These are phyloP conservation scores for Eudasyphora cyanicolor DNA, from an alignment of 2,888 invertebrate genomes.

Conservation along the genomic window DNA sequence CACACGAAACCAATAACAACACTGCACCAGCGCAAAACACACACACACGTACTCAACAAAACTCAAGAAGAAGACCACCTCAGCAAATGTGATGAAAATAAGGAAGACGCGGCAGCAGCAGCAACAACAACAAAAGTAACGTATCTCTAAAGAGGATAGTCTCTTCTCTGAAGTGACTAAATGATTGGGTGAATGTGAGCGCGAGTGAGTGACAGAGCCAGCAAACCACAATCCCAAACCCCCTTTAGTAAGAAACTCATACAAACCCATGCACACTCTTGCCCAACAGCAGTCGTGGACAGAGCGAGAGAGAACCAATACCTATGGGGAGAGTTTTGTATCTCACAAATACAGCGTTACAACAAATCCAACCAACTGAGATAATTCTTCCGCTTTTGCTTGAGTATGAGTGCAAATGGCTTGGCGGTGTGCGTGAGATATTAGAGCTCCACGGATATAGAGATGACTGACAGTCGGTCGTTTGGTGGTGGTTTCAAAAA, in stretches of 20 bases:
- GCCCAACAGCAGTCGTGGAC: conserved; percentile 21
- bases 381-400: neutral
- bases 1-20: conserved; percentile 10
- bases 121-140: conserved; percentile 38
- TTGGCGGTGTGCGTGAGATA: neutral
- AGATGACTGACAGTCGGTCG: no score
- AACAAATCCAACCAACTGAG: neutral
- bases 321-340: neutral
- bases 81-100: conserved; percentile 1
- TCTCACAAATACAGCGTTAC: neutral
- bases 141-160: conserved; percentile 61
- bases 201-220: conserved; percentile 55
- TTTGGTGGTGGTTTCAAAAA: neutral
- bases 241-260: conserved; percentile 6
- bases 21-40: neutral
- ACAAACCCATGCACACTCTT: conserved; percentile 11
- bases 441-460: neutral
- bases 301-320: neutral
- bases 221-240: conserved; percentile 39
- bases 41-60: conserved; percentile 16
- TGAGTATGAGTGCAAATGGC: neutral
- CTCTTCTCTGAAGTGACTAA: conserved; percentile 56
- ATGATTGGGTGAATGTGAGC: conserved; percentile 28
- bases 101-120: conserved; percentile 40
- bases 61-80: neutral